Evolutionary conservation across 2,888 invertebrate species (phyloP), one percentile per base, ranked within the genome.

Genomic region (Apamea anceps): DNA sequence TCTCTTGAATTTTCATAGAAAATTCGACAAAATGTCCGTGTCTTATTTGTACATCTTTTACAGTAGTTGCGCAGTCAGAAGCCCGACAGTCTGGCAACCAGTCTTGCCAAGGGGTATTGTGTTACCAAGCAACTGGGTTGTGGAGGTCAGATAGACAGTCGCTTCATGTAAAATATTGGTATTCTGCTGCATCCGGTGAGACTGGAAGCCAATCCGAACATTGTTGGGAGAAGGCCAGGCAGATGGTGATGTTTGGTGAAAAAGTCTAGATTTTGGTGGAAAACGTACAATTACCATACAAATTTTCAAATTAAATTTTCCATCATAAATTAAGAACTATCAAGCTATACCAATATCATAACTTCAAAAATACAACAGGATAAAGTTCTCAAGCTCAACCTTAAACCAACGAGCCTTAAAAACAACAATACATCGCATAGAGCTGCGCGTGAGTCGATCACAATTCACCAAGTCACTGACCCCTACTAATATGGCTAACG

Each of bases 381-480:
- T 7, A 60, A 66, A 42, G n/a, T 63, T 74, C 57, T 48, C 65
- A 82, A 48, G 57, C 32, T 42, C 18, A 72, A 68, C 63, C 66
- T 75, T 85, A 80, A 72, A 13, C 66, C 54, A 63, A 57, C 48
- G 60, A 80, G 62, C 65, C 65, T 87, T 66, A 72, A 75, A 85
- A 75, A 86, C 75, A 81, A 87, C 77, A 87, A 81, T 79, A 82
- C 81, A 74, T 84, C 54, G 73, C 87, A 81, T 86, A 82, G 81
- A 80, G 86, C 71, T 92, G 91, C 91, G 92, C 92, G 81, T 82
- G 91, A 89, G 92, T 84, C 86, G 91, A 91, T 91, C 91, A 92
- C 91, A 93, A 93, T 94, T 92, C 91, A 91, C 87, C 79, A 89
- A 94, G 93, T 93, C 94, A 77, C 92, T 93, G 90, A 94, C 92